Conservation (phyloP, 2,113 vertebrate genomes). For the Sigmodon hispidus region DNA sequence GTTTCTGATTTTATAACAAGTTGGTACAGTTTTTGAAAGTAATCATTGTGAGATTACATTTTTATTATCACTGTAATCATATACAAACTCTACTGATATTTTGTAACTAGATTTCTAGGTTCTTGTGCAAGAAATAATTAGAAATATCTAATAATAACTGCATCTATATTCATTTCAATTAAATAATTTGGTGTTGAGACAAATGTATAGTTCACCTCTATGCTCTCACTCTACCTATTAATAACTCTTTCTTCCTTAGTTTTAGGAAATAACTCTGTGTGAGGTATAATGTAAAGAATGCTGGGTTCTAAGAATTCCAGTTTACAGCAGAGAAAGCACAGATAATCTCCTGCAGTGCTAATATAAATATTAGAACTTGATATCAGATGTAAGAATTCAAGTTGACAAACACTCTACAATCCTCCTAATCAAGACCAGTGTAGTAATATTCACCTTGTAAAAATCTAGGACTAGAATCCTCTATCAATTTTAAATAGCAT, state of each 20-base stretch:
- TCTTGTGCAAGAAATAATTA: neutral
- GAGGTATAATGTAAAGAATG: neutral
- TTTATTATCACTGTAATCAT: neutral
- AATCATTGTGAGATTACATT: neutral
- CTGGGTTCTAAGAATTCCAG: neutral
- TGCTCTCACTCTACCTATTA: neutral
- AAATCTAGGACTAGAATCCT: neutral
- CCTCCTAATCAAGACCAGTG: neutral
- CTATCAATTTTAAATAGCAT: neutral
- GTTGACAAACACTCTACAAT: neutral
- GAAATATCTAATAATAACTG: neutral
- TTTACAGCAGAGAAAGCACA: neutral
- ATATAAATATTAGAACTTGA: neutral
- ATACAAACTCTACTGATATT: neutral
- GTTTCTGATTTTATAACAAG: neutral
- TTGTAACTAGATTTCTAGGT: neutral
- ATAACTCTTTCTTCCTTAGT: neutral
- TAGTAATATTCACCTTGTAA: neutral
- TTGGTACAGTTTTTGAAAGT: neutral
- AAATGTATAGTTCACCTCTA: neutral
- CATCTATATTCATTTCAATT: neutral
- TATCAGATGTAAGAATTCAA: neutral
- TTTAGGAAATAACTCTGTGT: neutral
- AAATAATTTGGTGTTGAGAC: neutral
- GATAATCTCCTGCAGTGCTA: neutral